Conservation (phyloP, 2,113 vertebrate species). For the Rhipidura dahli region DNA sequence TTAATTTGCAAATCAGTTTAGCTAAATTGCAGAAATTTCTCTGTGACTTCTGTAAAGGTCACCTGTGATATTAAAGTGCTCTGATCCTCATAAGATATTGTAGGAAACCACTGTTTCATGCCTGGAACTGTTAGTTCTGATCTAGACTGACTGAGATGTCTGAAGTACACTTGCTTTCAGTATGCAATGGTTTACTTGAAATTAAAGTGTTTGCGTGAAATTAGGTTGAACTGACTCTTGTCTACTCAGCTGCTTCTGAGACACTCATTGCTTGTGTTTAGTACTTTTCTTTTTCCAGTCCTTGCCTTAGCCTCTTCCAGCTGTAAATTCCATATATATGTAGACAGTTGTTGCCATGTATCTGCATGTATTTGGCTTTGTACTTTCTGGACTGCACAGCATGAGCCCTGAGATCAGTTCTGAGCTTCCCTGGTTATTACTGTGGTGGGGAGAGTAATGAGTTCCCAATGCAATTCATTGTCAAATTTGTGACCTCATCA, state of each 20-base stretch:
- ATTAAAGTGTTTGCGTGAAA: neutral
- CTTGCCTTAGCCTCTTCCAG: neutral
- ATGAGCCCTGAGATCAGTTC: neutral
- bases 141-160: neutral
- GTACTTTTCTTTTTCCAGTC: neutral
- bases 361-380: neutral
- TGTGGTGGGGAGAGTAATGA: neutral
- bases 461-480: neutral
- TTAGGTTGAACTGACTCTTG: neutral
- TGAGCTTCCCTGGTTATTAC: neutral
- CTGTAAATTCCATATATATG: neutral
- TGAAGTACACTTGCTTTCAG: neutral
- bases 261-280: neutral
- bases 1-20: neutral
- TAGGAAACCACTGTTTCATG: neutral
- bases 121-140: neutral
- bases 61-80: neutral
- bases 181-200: neutral
- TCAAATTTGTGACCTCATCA: neutral
- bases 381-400: fast-evolving
- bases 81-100: neutral
- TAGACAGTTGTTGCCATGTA: neutral
- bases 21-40: neutral
- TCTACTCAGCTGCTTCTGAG: neutral
- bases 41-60: neutral